Conservation (phyloP, 2,113 vertebrate genomes). For the Ailurus styani region DNA sequence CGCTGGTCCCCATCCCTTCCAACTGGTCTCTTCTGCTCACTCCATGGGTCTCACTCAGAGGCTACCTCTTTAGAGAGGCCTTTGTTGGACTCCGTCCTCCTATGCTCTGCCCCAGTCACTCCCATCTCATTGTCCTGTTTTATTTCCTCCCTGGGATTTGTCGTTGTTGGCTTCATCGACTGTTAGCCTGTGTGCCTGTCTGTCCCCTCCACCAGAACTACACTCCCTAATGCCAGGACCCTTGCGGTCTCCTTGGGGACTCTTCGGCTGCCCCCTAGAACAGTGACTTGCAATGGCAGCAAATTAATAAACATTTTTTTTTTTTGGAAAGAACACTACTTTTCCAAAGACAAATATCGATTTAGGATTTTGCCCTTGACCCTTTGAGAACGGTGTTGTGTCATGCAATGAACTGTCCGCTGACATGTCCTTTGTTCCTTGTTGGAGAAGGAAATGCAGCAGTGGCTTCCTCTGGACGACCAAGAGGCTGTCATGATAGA, state of each 20-base stretch:
- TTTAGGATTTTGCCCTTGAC: not conserved
- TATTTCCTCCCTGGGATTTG: not conserved
- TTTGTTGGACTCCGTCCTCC: not conserved
- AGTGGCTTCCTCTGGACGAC: not conserved
- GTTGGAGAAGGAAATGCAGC: not conserved
- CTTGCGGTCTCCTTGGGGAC: not conserved
- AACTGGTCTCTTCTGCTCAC: too few relatives aligned
- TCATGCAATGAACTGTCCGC: not conserved
- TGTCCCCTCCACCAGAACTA: fast-evolving
- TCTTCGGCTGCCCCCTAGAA: not conserved
- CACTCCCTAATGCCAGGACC: not conserved
- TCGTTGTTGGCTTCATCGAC: fast-evolving
- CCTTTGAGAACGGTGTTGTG: not conserved
- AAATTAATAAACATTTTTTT: not conserved
- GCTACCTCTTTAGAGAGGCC: not conserved
- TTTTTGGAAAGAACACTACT: not conserved
- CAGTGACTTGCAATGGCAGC: not conserved
- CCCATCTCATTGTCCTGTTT: not conserved
- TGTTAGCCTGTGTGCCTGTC: fast-evolving
- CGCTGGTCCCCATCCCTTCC: not conserved
- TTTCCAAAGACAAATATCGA: not conserved
- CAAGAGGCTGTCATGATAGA: not conserved
- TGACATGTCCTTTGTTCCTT: not conserved
- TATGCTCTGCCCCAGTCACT: fast-evolving
- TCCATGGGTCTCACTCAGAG: too few relatives aligned